Conservation (phyloP, 64 coral and sea anemone species). For the Montipora foliosa region DNA sequence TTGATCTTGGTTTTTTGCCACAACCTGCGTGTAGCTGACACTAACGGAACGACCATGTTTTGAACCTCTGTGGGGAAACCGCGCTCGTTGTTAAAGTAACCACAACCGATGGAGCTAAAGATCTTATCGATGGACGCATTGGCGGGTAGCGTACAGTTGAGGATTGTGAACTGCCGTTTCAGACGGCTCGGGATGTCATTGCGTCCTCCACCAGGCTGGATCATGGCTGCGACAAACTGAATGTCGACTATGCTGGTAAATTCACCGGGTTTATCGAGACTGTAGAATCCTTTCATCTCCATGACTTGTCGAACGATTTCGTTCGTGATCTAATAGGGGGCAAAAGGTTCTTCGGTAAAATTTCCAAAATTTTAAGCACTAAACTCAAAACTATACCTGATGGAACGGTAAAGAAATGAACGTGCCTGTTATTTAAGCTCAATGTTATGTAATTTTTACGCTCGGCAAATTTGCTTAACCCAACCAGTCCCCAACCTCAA, state of each 20-base stretch:
- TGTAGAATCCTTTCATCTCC: constrained; percentile 99
- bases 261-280: constrained; percentile 95
- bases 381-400: no score
- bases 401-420: no score
- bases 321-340: constrained; percentile 78
- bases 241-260: constrained; percentile 98
- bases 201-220: constrained; percentile 94
- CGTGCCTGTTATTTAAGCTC: no score
- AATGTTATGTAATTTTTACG: no score
- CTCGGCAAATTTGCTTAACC: no score
- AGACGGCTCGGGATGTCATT: constrained; percentile 97
- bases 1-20: constrained; percentile 98
- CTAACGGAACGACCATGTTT: constrained; percentile 67
- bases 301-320: constrained; percentile 98
- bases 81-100: constrained; percentile 85
- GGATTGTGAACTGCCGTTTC: constrained; percentile 95
- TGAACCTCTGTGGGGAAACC: constrained; percentile 77
- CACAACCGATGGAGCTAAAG: constrained; percentile 88
- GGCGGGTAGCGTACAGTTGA: constrained; percentile 94
- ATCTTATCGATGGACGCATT: constrained; percentile 99
- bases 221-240: constrained; percentile 97
- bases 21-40: constrained; percentile 77
- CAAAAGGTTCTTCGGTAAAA: not conserved
- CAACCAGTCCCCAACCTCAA: no score
- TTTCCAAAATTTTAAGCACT: no score